phyloP scores from a whole-genome alignment of 2,113 vertebrate species.

The Oenanthe oenanthe region DNA sequence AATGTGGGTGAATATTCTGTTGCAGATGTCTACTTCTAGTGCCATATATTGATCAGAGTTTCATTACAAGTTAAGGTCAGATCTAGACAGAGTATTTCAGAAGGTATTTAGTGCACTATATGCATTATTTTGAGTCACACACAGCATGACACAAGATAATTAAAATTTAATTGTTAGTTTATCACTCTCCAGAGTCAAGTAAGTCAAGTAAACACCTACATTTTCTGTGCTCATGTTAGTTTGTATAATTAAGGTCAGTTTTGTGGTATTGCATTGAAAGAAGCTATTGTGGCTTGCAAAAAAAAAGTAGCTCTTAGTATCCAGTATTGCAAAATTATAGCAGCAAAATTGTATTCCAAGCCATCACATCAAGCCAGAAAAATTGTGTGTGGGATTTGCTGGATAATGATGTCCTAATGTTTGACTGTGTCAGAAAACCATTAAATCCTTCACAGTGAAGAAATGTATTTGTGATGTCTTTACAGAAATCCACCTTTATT shows the following conservation, averaged over 20 bases:
- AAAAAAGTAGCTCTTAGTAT: background rate
- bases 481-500: background rate
- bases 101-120: background rate
- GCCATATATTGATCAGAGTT: background rate
- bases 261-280: background rate
- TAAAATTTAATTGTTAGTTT: constrained; percentile 22
- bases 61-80: background rate
- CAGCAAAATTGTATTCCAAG: background rate
- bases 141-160: background rate
- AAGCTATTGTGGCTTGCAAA: background rate
- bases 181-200: background rate
- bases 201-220: constrained; percentile 10
- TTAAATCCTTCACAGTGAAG: constrained; percentile 49
- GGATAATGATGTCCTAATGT: background rate
- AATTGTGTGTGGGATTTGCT: background rate
- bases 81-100: background rate
- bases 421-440: constrained; percentile 24
- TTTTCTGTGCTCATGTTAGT: background rate
- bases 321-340: background rate
- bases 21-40: background rate
- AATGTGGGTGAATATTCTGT: background rate
- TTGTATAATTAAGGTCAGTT: background rate
- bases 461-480: constrained; percentile 17
- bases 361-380: background rate
- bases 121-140: background rate